Percentiles rank a stretch among this genome's conserved stretches.
Conservation (phyloP, 2,888 invertebrate genomes). For the Bombylius major region DNA sequence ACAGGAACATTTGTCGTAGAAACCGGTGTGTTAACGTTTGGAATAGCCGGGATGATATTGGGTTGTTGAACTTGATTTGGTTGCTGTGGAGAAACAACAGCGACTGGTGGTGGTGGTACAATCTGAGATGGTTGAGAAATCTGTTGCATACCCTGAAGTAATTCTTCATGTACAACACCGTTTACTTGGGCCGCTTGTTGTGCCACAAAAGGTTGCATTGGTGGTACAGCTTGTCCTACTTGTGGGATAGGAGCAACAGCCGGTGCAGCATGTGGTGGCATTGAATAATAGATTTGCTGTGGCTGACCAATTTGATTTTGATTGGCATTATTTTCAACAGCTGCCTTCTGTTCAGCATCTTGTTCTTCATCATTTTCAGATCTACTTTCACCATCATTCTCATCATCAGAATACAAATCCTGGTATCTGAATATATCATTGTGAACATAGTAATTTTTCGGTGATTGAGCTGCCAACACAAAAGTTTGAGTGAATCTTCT, state of each 20-base stretch:
- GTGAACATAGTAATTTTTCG: conserved; percentile 96
- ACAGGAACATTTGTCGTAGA: conserved; percentile 26
- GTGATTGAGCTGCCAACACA: conserved; percentile 88
- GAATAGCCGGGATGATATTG: conserved; percentile 30
- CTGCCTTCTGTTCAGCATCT: conserved; percentile 20
- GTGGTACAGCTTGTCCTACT: conserved; percentile 10
- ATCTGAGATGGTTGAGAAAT: conserved; percentile 22
- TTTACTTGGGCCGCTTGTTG: conserved; percentile 28
- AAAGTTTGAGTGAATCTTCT: conserved; percentile 96
- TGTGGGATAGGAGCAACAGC: conserved; percentile 4
- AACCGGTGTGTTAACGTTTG: conserved; percentile 29
- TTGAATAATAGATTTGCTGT: conserved; percentile 27
- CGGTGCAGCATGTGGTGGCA: conserved; percentile 22
- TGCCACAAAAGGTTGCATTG: conserved; percentile 16
- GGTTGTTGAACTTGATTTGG: conserved; percentile 15
- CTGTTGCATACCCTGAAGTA: conserved; percentile 26
- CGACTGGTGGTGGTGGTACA: conserved; percentile 21
- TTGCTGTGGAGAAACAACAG: conserved; percentile 24
- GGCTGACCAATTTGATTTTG: conserved; percentile 14
- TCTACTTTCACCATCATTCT: conserved; percentile 36
- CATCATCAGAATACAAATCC: conserved; percentile 55
- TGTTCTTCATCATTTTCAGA: conserved; percentile 34
- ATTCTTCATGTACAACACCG: conserved; percentile 34
- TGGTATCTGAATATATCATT: conserved; percentile 99
- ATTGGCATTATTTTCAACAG: conserved; percentile 5